Conservation (phyloP, 1,140 invertebrate species). For the Eupristina koningsbergeri region DNA sequence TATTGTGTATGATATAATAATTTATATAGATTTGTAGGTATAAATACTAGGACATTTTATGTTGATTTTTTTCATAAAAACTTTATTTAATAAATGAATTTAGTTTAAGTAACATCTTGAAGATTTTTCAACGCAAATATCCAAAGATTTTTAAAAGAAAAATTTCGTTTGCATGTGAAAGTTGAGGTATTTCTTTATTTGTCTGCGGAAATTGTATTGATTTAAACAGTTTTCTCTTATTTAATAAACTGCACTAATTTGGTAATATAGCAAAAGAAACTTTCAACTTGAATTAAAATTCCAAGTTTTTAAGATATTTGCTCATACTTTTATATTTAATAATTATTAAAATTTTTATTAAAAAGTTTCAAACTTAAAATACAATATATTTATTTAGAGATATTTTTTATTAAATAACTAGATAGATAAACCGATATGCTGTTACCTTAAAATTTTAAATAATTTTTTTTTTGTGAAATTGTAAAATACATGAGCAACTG, state of each 20-base stretch:
- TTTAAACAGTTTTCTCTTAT: background rate
- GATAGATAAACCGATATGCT: too few species aligned
- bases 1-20: too few species aligned
- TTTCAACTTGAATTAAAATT: constrained; percentile 6
- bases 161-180: background rate
- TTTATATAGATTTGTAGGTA: too few species aligned
- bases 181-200: constrained; percentile 28
- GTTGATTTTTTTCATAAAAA: background rate
- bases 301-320: too few species aligned
- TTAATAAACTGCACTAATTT: constrained; percentile 22
- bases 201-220: constrained; percentile 21
- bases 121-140: background rate
- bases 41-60: too few species aligned
- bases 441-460: too few species aligned
- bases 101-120: background rate
- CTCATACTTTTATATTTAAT: too few species aligned
- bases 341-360: too few species aligned
- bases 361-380: background rate
- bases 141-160: constrained; percentile 11
- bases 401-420: too few species aligned
- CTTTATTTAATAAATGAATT: constrained; percentile 22
- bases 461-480: too few species aligned
- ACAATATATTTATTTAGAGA: background rate
- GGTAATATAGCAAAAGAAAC: constrained; percentile 12
- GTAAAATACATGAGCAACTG: too few species aligned